phyloP scores from a whole-genome alignment of 2,113 vertebrate genomes.

The Lepidothrix coronata region DNA sequence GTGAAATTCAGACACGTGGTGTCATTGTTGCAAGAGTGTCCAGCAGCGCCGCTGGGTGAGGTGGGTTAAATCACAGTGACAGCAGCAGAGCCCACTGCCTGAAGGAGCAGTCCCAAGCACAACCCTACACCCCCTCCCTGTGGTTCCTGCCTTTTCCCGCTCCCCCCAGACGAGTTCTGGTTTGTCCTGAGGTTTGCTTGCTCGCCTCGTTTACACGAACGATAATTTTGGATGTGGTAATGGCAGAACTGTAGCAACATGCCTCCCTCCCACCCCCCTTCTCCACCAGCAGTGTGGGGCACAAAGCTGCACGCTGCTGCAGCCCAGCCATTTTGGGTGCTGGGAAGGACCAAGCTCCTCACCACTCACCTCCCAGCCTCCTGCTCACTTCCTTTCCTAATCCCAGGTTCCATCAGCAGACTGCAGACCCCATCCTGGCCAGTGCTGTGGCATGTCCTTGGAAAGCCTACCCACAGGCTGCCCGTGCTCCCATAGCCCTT shows the following conservation, averaged over 20 bases:
- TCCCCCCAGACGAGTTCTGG: slow-evolving; percentile 27
- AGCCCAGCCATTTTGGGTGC: background rate
- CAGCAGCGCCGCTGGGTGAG: fast-evolving
- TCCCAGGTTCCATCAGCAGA: background rate
- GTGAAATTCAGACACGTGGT: fast-evolving
- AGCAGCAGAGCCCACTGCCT: background rate
- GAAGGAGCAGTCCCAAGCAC: background rate
- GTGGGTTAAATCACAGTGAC: background rate
- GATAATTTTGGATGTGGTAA: slow-evolving; percentile 53
- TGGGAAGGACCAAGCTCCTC: background rate
- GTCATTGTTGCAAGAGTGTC: fast-evolving
- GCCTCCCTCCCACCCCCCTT: background rate
- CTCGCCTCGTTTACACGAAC: slow-evolving; percentile 29
- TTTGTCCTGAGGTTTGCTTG: slow-evolving; percentile 70
- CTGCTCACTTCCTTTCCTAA: background rate
- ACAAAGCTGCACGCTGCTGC: background rate
- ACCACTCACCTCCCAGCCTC: background rate
- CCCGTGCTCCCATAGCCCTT: fast-evolving
- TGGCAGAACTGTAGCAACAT: slow-evolving; percentile 65
- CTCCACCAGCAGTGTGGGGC: background rate
- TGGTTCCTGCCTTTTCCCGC: background rate
- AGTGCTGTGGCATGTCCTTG: fast-evolving
- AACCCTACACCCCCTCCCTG: background rate
- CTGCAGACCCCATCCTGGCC: background rate
- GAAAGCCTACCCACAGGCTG: background rate